Percentiles rank a stretch among this genome's conserved stretches.
These are phyloP conservation scores for Tragulus kanchil DNA, from an alignment of 2,113 vertebrate species.

Conservation along the genomic window DNA sequence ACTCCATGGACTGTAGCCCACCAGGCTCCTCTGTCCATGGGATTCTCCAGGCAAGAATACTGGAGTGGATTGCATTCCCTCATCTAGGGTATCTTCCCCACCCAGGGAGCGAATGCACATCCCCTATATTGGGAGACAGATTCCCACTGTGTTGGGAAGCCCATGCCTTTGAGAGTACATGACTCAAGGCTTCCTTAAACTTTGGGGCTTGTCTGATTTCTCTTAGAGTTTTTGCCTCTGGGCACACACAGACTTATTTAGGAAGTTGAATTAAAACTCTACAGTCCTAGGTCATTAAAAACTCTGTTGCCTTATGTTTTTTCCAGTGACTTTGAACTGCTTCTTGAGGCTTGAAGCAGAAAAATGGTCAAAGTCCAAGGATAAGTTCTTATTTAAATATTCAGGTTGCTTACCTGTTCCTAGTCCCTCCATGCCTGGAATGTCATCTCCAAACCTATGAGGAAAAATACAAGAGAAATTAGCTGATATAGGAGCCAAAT, in stretches of 20 bases:
- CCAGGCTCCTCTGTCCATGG: neutral
- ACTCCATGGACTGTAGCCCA: neutral
- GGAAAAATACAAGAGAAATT: neutral
- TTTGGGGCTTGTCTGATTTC: neutral
- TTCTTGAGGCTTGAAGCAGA: neutral
- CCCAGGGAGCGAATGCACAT: neutral
- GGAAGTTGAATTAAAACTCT: neutral
- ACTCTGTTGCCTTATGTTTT: neutral
- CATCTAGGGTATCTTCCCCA: neutral
- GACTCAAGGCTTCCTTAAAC: neutral
- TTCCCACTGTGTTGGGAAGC: neutral
- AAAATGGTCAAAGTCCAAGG: neutral
- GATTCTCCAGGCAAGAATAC: neutral
- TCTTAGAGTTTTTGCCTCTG: neutral
- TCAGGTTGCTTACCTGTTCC: slow-evolving; percentile 90
- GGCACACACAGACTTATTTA: neutral
- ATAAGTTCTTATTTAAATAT: neutral
- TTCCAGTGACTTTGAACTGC: neutral
- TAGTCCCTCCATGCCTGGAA: slow-evolving; percentile 98
- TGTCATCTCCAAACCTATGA: slow-evolving; percentile 96
- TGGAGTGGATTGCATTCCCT: neutral
- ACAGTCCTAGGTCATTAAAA: neutral
- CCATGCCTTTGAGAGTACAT: neutral
- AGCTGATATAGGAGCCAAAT: neutral
- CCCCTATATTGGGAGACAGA: neutral